These are phyloP conservation scores for Nautilus pompilius DNA, from an alignment of 1,140 invertebrate species.

Conservation along the genomic window DNA sequence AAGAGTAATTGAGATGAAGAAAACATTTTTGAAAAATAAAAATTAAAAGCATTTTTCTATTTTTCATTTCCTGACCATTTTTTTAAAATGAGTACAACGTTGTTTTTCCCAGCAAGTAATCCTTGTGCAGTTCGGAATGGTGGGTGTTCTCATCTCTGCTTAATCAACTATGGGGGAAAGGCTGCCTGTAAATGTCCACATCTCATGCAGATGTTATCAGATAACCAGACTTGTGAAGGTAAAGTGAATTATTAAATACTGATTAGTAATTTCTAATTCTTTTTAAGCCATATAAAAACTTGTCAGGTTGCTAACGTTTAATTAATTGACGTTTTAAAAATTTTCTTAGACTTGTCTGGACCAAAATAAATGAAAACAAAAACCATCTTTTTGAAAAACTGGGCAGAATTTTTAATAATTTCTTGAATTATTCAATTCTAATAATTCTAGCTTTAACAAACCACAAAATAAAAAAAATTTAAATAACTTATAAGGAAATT, in stretches of 20 bases:
- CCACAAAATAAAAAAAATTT: too few relatives aligned
- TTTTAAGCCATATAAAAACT: neutral
- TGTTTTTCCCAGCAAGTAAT: conserved; percentile 51
- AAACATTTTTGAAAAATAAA: neutral
- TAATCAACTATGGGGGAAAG: conserved; percentile 63
- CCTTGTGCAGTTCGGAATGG: conserved; percentile 63
- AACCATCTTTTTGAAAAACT: too few relatives aligned
- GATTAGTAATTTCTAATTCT: neutral
- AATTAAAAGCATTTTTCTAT: neutral
- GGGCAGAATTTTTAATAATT: too few relatives aligned
- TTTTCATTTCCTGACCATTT: neutral
- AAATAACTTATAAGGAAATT: too few relatives aligned
- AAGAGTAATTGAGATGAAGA: neutral
- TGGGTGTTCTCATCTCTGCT: conserved; percentile 66
- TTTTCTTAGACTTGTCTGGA: too few relatives aligned
- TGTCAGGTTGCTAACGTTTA: too few relatives aligned
- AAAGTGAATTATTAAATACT: conserved; percentile 29
- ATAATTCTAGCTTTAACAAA: too few relatives aligned
- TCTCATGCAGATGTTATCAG: conserved; percentile 66
- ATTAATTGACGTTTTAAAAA: too few relatives aligned
- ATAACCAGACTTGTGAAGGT: conserved; percentile 68
- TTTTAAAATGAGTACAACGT: neutral
- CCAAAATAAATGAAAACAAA: too few relatives aligned
- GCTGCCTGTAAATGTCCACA: conserved; percentile 75
- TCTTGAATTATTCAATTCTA: too few relatives aligned